These are phyloP conservation scores for Eretmochelys imbricata DNA, from an alignment of 2,113 vertebrate species.

Conservation along the genomic window DNA sequence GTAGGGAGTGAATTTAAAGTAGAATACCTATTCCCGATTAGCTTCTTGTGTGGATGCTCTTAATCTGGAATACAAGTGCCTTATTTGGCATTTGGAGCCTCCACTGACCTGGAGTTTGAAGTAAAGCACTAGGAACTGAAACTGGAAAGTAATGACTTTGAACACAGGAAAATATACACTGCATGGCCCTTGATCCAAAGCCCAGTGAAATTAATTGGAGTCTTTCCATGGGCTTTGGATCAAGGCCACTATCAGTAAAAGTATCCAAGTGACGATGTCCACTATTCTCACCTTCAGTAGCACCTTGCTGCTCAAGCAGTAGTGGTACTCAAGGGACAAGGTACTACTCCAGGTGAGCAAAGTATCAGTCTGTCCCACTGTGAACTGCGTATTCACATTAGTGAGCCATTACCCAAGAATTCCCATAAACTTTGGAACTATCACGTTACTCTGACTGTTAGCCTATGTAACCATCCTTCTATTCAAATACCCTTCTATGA, in stretches of 20 bases:
- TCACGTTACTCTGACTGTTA: neutral
- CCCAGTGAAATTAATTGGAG: neutral
- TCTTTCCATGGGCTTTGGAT: neutral
- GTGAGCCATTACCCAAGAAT: neutral
- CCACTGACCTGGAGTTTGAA: neutral
- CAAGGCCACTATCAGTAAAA: neutral
- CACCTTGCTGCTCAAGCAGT: neutral
- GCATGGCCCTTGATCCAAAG: neutral
- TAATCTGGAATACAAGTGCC: no score
- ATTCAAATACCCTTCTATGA: neutral
- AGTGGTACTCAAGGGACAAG: neutral
- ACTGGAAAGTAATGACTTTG: neutral
- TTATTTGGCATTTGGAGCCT: neutral
- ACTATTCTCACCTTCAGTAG: neutral
- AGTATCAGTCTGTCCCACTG: neutral
- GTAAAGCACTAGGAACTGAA: neutral
- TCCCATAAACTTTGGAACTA: neutral
- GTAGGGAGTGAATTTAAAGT: no score
- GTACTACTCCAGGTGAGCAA: no score
- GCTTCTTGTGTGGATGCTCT: no score
- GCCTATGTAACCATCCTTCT: neutral
- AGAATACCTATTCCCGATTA: no score
- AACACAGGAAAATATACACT: neutral
- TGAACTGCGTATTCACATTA: neutral
- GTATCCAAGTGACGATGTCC: neutral